Percentiles rank a stretch among this genome's conserved stretches.
Conservation (phyloP, 2,113 vertebrate species). For the Sarotherodon lohbergeri region DNA sequence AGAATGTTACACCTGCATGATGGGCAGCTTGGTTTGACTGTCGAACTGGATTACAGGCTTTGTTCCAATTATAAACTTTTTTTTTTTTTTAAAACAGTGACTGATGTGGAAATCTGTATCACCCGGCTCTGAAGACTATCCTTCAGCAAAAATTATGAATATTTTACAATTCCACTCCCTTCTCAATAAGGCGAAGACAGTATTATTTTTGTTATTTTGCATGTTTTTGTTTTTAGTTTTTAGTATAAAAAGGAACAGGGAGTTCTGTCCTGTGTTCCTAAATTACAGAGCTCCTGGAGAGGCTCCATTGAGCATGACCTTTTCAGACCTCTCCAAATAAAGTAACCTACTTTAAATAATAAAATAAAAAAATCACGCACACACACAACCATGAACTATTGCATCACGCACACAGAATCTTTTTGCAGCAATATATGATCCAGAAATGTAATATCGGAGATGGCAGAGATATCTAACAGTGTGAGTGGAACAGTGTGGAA, state of each 20-base stretch:
- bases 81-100: background rate
- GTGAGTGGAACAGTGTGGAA: background rate
- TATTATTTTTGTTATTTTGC: background rate
- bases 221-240: background rate
- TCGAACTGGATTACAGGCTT: background rate
- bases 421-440: background rate
- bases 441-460: background rate
- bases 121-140: background rate
- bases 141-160: background rate
- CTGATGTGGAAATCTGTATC: background rate
- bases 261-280: background rate
- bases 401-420: background rate
- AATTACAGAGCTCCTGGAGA: background rate
- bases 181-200: background rate
- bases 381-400: background rate
- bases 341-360: background rate
- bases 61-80: background rate
- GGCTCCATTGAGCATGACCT: background rate
- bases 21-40: background rate
- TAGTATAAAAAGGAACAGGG: background rate
- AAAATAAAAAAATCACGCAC: fast-evolving
- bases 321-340: background rate
- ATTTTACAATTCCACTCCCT: background rate
- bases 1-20: background rate
- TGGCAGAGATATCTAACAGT: background rate